Conservation (phyloP, 2,797 vertebrate genomes). For the Argya squamiceps region DNA sequence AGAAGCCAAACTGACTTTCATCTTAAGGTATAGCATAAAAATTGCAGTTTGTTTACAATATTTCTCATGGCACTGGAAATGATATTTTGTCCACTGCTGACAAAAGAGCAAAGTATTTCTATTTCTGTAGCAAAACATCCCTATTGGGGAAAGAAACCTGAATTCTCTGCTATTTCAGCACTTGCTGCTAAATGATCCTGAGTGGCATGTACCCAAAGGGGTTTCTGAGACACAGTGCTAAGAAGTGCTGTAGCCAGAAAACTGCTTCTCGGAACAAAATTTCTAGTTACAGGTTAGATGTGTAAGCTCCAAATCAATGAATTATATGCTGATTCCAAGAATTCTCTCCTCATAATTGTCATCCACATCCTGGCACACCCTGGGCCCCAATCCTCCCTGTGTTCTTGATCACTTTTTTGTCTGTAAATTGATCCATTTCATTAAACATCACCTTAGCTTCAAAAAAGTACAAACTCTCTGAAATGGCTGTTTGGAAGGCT, state of each 20-base stretch:
- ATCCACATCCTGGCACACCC: background rate
- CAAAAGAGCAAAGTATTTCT: slow-evolving; percentile 43
- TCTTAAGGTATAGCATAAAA: background rate
- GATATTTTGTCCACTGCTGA: slow-evolving; percentile 11
- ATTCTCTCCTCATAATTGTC: background rate
- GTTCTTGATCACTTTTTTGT: background rate
- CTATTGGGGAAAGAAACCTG: background rate
- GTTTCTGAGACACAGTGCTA: background rate
- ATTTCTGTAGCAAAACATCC: slow-evolving; percentile 9
- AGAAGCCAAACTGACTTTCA: slow-evolving; percentile 23
- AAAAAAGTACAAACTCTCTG: background rate
- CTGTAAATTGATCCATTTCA: background rate
- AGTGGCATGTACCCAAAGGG: background rate
- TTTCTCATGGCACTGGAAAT: slow-evolving; percentile 12
- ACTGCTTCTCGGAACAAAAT: background rate
- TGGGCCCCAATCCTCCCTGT: rapidly evolving
- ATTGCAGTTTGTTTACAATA: slow-evolving; percentile 31
- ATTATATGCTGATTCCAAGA: background rate
- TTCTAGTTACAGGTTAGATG: background rate
- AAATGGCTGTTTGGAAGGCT: background rate
- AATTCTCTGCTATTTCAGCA: background rate
- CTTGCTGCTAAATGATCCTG: background rate
- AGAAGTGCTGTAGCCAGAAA: background rate
- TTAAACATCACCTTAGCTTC: background rate
- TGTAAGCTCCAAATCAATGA: background rate